phyloP scores from a whole-genome alignment of 2,888 invertebrate species.

The Germaria angustata region DNA sequence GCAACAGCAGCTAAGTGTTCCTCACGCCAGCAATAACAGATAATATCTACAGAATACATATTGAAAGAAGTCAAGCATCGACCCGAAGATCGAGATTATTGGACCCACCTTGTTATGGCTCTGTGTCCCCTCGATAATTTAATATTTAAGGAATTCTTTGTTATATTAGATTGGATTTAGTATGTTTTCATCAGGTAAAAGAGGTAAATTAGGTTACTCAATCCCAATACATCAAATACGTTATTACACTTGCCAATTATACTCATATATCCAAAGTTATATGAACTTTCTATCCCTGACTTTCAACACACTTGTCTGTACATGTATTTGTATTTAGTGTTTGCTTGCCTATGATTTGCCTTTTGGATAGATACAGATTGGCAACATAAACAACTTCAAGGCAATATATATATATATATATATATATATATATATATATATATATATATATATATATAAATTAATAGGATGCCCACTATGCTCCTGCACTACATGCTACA shows the following conservation, averaged over 20 bases:
- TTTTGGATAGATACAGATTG: constrained; percentile 60
- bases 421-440: constrained; percentile 37
- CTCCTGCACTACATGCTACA: not conserved
- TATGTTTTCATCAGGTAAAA: too few species aligned
- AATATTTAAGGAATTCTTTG: too few species aligned
- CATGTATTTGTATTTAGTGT: constrained; percentile 12
- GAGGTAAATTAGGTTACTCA: too few species aligned
- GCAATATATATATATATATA: constrained; percentile 35
- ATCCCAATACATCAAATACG: not conserved
- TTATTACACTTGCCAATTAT: not conserved
- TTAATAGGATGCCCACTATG: constrained; percentile 34
- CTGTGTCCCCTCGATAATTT: too few species aligned
- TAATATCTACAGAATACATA: too few species aligned
- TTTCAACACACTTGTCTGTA: not conserved
- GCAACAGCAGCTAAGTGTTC: too few species aligned
- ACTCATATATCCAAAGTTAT: too few species aligned
- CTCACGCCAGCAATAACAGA: too few species aligned
- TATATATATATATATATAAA: constrained; percentile 35
- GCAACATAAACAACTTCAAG: constrained; percentile 59
- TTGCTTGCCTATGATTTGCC: constrained; percentile 60
- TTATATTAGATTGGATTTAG: too few species aligned
- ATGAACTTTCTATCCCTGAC: not conserved
- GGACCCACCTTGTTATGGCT: too few species aligned
- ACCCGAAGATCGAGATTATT: too few species aligned
- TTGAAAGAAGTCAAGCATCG: too few species aligned